Base-by-base conservation (phyloP, 2,888 invertebrate species). In the Sinhomidia bicolor region DNA sequence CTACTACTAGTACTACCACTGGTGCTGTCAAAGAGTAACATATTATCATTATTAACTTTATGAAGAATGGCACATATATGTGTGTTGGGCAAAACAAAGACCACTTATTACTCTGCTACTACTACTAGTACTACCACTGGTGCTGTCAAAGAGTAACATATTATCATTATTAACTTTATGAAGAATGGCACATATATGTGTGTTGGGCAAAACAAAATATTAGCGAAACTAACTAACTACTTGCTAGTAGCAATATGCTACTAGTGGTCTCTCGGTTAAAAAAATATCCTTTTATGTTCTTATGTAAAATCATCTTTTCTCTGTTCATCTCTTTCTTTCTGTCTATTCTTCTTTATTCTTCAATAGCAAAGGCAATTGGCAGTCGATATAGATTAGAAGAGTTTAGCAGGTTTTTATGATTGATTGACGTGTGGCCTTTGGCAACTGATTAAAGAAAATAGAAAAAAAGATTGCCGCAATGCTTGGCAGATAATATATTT, bases 371-470 rank as follows among this genome's bases (percentile, higher is more conserved):
- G 23, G 51, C 17, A 20, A 79, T 57, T 79, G 54, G 54, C 29
- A 36, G 36, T 29, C 29, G 79, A 79, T 44, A 74, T 5, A 29
- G 47, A 60, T 84, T 65, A 41, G 62, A 76, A 68, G 80, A 79
- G 54, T 36, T 80, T 68, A 65, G 17, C 44, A 60, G n/a, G 44
- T 29, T 81, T 86, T 74, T 26, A 88, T 88, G 87, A 88, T 76
- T 76, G 82, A 82, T 88, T 82, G 87, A 88, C 82, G 65, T 82
- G 54, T 88, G 82, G 87, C 82, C 87, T 76, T 88, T 88, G 76
- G 87, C 87, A 78, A 87, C 57, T 74, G 47, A 76, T 36, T 76
- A 26, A 51, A 74, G 44, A 29, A 51, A 51, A 29, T 29, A 44
- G 54, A 36, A 78, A 20, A 65, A 20, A 76, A 54, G 23, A 60